These are phyloP conservation scores for Aphelocoma californica DNA, from an alignment of 2,797 vertebrate genomes.

Conservation along the genomic window DNA sequence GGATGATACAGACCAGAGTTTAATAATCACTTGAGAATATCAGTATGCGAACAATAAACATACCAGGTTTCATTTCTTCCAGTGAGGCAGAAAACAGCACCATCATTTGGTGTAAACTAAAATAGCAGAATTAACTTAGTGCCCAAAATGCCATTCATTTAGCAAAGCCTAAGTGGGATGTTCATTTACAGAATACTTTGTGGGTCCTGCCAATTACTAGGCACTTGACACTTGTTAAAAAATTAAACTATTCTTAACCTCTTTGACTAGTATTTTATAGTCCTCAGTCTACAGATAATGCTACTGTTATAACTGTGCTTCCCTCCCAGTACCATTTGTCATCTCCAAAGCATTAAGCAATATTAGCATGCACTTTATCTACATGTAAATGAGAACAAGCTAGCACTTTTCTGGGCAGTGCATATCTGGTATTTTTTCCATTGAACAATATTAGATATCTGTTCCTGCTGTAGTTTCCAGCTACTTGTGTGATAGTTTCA, in stretches of 20 bases:
- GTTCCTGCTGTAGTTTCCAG: background rate
- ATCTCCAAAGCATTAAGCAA: background rate
- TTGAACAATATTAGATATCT: background rate
- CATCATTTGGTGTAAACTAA: slow-evolving; percentile 3
- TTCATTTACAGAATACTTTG: background rate
- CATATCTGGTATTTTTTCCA: background rate
- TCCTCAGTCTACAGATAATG: background rate
- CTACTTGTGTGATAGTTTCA: background rate
- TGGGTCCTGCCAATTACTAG: background rate
- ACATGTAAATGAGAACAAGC: background rate
- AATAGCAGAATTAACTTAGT: background rate
- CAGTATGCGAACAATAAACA: background rate
- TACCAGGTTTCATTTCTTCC: background rate
- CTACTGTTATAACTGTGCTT: background rate
- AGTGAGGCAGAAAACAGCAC: background rate
- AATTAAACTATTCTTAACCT: background rate
- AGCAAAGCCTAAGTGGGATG: background rate
- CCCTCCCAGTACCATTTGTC: background rate
- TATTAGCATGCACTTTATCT: background rate
- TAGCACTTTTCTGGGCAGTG: background rate
- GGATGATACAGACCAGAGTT: slow-evolving; percentile 8
- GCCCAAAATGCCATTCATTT: background rate
- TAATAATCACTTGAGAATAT: slow-evolving; percentile 45
- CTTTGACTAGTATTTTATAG: background rate
- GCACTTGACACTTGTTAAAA: background rate